These are phyloP conservation scores for Altica lythri DNA, from an alignment of 2,888 invertebrate genomes.

Conservation along the genomic window DNA sequence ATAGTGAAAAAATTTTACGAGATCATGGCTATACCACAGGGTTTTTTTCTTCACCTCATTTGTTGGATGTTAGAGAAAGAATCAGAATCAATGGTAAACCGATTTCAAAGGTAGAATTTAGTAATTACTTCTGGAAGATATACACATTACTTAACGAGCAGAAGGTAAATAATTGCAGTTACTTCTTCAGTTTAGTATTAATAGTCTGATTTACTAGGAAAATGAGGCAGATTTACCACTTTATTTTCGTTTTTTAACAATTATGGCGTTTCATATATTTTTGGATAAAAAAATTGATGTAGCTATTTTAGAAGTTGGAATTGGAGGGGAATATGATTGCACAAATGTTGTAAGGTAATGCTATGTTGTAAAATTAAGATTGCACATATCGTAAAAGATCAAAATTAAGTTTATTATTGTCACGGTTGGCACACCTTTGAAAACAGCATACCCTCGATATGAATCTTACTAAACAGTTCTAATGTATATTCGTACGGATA, in stretches of 20 bases:
- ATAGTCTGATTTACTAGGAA: slow-evolving; percentile 58
- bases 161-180: no score
- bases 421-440: no score
- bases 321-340: slow-evolving; percentile 92
- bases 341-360: slow-evolving; percentile 86
- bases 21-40: slow-evolving; percentile 86
- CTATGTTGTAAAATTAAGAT: no score
- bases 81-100: slow-evolving; percentile 86
- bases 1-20: slow-evolving; percentile 86
- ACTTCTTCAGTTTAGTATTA: no score
- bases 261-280: slow-evolving; percentile 90
- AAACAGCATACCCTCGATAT: no score
- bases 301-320: slow-evolving; percentile 94
- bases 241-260: slow-evolving; percentile 93
- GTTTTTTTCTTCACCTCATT: slow-evolving; percentile 95
- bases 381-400: no score
- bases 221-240: slow-evolving; percentile 78
- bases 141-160: slow-evolving; percentile 65
- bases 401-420: no score
- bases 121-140: slow-evolving; percentile 80
- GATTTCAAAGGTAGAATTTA: slow-evolving; percentile 74
- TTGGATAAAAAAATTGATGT: slow-evolving; percentile 85
- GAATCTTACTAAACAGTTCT: no score
- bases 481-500: no score
- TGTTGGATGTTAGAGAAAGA: slow-evolving; percentile 89